Evolutionary conservation across 2,113 vertebrate species (phyloP).

Genomic region (Clinocottus analis): DNA sequence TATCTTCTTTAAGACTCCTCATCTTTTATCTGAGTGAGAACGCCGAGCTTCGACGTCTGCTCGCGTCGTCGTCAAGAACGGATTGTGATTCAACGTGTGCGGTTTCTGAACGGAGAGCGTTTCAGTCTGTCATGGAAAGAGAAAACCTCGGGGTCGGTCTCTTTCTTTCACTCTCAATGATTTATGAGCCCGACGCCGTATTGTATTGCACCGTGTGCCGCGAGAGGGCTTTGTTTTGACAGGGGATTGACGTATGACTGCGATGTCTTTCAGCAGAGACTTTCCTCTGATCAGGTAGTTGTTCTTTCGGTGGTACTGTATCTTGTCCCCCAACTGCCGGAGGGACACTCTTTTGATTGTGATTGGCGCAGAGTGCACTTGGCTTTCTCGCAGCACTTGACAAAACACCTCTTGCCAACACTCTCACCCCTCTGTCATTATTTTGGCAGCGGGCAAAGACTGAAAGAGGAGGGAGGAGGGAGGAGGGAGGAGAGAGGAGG

Average conservation of each 20-base stretch:
- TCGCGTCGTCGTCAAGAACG: constrained; percentile 8
- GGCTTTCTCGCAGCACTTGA: constrained; percentile 61
- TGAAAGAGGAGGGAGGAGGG: constrained; percentile 29
- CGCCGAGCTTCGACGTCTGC: neutral
- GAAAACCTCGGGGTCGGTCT: constrained; percentile 9
- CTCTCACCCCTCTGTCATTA: constrained; percentile 53
- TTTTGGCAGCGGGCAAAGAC: constrained; percentile 48
- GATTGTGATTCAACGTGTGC: constrained; percentile 14
- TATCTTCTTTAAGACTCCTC: neutral
- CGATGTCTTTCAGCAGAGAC: constrained; percentile 4
- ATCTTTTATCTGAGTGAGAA: constrained; percentile 9
- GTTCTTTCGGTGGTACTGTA: constrained; percentile 17
- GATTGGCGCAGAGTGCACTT: constrained; percentile 60
- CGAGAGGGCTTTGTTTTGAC: constrained; percentile 6
- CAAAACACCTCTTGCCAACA: constrained; percentile 65
- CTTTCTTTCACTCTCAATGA: constrained; percentile 18
- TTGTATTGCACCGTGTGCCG: neutral
- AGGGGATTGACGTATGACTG: neutral
- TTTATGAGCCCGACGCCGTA: neutral
- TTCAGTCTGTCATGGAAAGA: neutral
- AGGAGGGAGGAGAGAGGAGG: constrained; percentile 9
- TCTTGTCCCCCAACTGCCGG: constrained; percentile 16
- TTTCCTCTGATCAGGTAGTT: constrained; percentile 11
- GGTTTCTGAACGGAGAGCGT: constrained; percentile 9
- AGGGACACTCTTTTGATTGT: constrained; percentile 28